Base-by-base conservation (phyloP, 2,888 invertebrate genomes). In the Spisula solida region DNA sequence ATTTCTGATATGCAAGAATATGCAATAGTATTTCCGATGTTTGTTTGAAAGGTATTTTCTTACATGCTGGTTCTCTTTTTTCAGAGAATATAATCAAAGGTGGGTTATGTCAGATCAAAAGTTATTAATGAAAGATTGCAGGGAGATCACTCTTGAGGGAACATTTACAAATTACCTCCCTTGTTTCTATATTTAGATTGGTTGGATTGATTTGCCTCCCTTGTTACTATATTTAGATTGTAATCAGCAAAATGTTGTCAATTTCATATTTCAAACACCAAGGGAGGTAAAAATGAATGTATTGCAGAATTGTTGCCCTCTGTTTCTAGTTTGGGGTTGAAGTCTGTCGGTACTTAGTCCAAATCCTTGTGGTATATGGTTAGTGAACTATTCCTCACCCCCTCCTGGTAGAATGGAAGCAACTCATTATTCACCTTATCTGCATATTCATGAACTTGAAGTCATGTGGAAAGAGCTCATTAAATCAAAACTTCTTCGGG, bases 31-130 rank as follows among this genome's bases (percentile, higher is more conserved):
- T 66, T 25, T n/a, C 60, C 6, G n/a, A n/a, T 66, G 20, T 75
- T 75, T 75, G 34, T 75, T 75, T 31, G 34, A 66, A 66, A 12
- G 34, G 18, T 34, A 34, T 75, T 75, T 83, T 75, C 29, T 70
- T 86, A 81, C 70, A 56, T 25, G 6, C 81, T 85, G 51, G 81
- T 56, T 82, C 78, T 81, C 55, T 85, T 82, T 60, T 92, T 92
- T 91, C 92, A 92, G 92, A 92, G 75, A 92, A 92, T 84, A 91
- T 92, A 70, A 90, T 92, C 55, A 92, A 92, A 92, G 92, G 92
- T 92, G 89, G 92, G 92, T 92, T 41, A 5, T 75, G 82, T 70
- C 66, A 81, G 85, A 60, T 80, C 66, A 81, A 81, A 70, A 86
- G 86, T 66, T 81, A 86, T 70, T 80, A 70, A 51, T 60, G 41